Evolutionary conservation across 1,140 invertebrate species (phyloP).

Genomic region (Platorchestia sp.): DNA sequence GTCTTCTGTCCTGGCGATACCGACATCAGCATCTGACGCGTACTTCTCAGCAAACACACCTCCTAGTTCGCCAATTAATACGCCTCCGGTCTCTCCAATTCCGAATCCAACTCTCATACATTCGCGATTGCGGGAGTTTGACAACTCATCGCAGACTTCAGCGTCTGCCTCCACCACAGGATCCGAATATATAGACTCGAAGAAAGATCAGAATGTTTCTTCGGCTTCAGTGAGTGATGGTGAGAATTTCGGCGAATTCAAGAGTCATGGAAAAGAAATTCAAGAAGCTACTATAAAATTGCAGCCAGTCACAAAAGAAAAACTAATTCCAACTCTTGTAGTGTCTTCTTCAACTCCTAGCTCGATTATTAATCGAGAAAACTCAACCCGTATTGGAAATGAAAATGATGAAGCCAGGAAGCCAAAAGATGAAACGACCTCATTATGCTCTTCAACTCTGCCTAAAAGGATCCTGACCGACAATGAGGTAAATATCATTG

Average conservation of each 20-base stretch:
- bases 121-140: background rate
- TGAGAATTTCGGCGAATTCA: background rate
- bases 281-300: background rate
- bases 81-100: background rate
- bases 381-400: background rate
- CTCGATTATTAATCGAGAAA: background rate
- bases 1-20: background rate
- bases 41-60: constrained; percentile 4
- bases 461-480: background rate
- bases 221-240: background rate
- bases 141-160: background rate
- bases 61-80: background rate
- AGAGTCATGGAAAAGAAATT: background rate
- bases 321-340: background rate
- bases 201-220: background rate
- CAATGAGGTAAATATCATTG: constrained; percentile 16
- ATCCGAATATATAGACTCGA: background rate
- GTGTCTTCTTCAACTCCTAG: background rate
- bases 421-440: background rate
- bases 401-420: background rate
- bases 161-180: background rate
- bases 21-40: background rate
- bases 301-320: background rate
- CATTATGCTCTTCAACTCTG: background rate
- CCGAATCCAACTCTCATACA: background rate